Percentiles rank a stretch among this genome's conserved stretches.
These are phyloP conservation scores for Cyclophora punctaria DNA, from an alignment of 2,888 invertebrate species.

Conservation along the genomic window DNA sequence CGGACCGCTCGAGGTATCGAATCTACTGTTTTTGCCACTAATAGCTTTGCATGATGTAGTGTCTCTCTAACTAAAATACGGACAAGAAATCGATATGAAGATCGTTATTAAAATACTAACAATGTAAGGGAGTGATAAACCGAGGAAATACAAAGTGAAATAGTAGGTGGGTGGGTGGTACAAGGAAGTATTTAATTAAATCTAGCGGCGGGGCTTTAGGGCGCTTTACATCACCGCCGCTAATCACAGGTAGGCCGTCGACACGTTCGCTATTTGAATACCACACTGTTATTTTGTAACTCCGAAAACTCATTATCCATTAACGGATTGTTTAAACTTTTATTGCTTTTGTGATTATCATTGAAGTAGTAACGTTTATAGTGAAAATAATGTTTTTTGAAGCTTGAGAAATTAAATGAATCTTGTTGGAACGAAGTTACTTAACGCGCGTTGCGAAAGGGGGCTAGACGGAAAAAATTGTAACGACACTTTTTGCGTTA, in stretches of 20 bases:
- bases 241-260: constrained; percentile 67
- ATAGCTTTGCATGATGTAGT: constrained; percentile 15
- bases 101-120: constrained; percentile 33
- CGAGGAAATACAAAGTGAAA: constrained; percentile 52
- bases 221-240: constrained; percentile 58
- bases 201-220: constrained; percentile 50
- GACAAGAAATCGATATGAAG: constrained; percentile 19
- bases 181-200: constrained; percentile 71
- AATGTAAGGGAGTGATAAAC: constrained; percentile 47
- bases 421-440: too few species aligned
- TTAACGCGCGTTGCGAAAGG: too few species aligned
- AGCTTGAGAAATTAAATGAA: too few species aligned
- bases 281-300: constrained; percentile 45
- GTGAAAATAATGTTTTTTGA: too few species aligned
- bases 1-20: constrained; percentile 31
- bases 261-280: constrained; percentile 58
- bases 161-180: constrained; percentile 56
- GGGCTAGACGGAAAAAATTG: too few species aligned
- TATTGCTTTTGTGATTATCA: constrained; percentile 2
- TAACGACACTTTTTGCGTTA: too few species aligned
- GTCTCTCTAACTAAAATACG: constrained; percentile 6
- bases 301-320: constrained; percentile 37
- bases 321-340: constrained; percentile 20
- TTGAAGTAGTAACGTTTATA: too few species aligned
- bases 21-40: constrained; percentile 49